These are phyloP conservation scores for Craterocephalus amniculus DNA, from an alignment of 2,797 vertebrate genomes.

Conservation along the genomic window DNA sequence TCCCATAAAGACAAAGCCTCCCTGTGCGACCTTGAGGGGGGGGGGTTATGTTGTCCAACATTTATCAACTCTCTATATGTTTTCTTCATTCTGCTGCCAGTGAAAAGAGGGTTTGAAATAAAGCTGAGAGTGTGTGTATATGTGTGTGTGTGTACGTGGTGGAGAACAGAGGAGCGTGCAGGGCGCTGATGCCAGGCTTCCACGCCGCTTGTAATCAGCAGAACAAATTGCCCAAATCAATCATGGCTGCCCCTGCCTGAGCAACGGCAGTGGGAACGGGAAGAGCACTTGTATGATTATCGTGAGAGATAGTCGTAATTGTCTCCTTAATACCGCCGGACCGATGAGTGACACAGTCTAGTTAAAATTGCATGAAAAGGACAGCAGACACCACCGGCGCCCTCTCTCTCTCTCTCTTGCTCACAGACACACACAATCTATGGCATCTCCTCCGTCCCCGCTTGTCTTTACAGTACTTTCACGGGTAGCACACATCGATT, in stretches of 20 bases:
- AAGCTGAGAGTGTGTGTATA: conserved; percentile 47
- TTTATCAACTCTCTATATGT: conserved; percentile 64
- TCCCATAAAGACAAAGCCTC: conserved; percentile 62
- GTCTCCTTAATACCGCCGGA: conserved; percentile 80
- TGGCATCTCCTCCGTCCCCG: not conserved
- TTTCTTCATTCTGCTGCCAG: conserved; percentile 28
- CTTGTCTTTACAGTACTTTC: conserved; percentile 47
- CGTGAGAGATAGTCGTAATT: conserved; percentile 84
- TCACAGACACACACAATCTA: not conserved
- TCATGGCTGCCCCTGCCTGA: conserved; percentile 77
- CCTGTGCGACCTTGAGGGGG: conserved; percentile 61
- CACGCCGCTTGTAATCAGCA: conserved; percentile 81
- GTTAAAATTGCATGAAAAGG: conserved; percentile 77
- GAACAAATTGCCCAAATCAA: conserved; percentile 88
- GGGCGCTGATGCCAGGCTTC: conserved; percentile 64
- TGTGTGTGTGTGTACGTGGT: conserved; percentile 24
- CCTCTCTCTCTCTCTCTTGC: not conserved
- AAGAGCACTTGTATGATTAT: conserved; percentile 85
- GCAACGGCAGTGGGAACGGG: conserved; percentile 64
- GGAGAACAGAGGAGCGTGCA: conserved; percentile 31
- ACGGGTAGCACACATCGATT: conserved; percentile 61
- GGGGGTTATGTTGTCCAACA: conserved; percentile 66
- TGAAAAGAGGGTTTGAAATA: conserved; percentile 41
- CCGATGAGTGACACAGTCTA: conserved; percentile 79
- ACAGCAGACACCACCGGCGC: conserved; percentile 35